A percentile compares a stretch with the other conserved stretches of the same genome.
These are phyloP conservation scores for Battus philenor DNA, from an alignment of 1,140 invertebrate genomes.

Conservation along the genomic window DNA sequence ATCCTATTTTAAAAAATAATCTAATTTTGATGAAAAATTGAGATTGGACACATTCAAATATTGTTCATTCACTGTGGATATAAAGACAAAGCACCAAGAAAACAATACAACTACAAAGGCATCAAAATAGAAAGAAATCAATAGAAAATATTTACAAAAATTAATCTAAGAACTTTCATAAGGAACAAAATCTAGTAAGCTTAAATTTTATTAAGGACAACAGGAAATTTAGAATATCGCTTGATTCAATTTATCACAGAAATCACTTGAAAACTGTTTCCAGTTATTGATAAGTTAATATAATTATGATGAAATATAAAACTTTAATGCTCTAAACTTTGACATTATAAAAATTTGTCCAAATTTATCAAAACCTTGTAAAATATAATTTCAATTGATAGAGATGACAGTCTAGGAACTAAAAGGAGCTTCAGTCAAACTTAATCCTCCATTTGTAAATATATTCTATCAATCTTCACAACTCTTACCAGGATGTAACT, in stretches of 20 bases:
- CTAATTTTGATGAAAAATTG: no score
- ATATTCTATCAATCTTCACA: slow-evolving; percentile 15
- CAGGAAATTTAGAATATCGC: slow-evolving; percentile 16
- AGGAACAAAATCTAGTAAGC: slow-evolving; percentile 3
- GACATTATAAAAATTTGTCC: slow-evolving; percentile 11
- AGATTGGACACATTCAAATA: no score
- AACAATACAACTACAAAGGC: no score
- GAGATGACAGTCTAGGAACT: slow-evolving; percentile 12
- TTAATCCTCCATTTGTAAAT: slow-evolving; percentile 13
- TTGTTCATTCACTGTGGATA: no score
- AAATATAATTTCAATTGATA: slow-evolving; percentile 10
- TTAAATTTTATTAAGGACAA: slow-evolving; percentile 7
- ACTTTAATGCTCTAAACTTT: slow-evolving; percentile 12
- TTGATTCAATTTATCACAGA: slow-evolving; percentile 10
- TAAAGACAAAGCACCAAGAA: no score
- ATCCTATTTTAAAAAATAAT: no score
- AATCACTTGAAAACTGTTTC: slow-evolving; percentile 2
- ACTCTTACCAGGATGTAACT: background rate
- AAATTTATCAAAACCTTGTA: slow-evolving; percentile 12
- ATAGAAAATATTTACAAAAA: slow-evolving; percentile 18
- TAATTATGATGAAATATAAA: slow-evolving; percentile 10
- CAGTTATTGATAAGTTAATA: slow-evolving; percentile 2
- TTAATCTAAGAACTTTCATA: background rate
- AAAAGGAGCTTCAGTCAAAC: slow-evolving; percentile 10
- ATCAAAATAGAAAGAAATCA: slow-evolving; percentile 4